Conservation (phyloP, 1,140 invertebrate genomes). For the Maconellicoccus hirsutus region DNA sequence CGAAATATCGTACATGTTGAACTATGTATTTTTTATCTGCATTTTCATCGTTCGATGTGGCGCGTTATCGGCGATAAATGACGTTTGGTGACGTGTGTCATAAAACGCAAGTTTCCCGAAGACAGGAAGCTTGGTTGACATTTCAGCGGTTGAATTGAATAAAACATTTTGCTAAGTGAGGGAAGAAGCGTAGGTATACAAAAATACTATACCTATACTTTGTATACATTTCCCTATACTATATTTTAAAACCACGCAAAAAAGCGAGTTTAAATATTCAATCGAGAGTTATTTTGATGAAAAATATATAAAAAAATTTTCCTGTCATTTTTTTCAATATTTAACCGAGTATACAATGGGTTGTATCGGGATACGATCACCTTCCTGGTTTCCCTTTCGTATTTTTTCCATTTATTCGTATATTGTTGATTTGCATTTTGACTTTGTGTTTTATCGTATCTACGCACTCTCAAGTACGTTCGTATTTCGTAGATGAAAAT, state of each 20-base stretch:
- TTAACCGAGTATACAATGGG: neutral
- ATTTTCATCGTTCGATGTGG: neutral
- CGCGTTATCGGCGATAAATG: neutral
- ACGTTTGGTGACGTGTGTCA: slow-evolving; percentile 1
- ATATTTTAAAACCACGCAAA: neutral
- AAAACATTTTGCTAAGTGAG: neutral
- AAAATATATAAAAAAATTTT: neutral
- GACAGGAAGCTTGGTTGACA: neutral
- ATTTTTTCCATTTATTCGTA: no score
- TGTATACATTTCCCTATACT: neutral
- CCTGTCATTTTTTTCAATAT: neutral
- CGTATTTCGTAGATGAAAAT: no score
- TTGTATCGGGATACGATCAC: neutral
- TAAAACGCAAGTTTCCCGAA: neutral
- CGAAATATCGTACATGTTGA: neutral
- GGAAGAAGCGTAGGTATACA: no score
- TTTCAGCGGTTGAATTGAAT: slow-evolving; percentile 8
- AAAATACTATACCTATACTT: no score
- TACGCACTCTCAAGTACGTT: no score
- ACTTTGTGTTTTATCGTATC: no score
- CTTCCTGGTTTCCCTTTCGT: neutral
- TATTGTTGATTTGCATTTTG: neutral
- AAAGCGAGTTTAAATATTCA: neutral
- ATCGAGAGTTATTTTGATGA: neutral
- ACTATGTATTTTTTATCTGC: neutral